phyloP scores from a whole-genome alignment of 1,140 invertebrate genomes.

The Zaprionus inermis region DNA sequence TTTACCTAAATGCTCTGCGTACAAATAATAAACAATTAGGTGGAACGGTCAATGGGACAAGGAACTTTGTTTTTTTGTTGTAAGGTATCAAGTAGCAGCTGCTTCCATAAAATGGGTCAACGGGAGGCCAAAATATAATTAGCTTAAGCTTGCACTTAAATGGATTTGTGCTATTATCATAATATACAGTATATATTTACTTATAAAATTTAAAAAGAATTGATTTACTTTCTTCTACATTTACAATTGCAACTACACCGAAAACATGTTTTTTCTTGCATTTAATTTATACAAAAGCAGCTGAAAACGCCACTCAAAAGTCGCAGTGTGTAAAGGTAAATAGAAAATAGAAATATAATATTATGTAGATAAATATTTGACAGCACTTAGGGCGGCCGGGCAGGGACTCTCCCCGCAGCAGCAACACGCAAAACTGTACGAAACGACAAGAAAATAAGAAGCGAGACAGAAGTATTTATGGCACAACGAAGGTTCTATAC shows the following conservation, averaged over 20 bases:
- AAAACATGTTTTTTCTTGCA: not conserved
- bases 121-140: constrained; percentile 17
- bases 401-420: constrained; percentile 12
- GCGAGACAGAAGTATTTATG: not conserved
- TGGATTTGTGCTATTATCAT: not conserved
- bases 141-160: not conserved
- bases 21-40: constrained; percentile 33
- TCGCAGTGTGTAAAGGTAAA: constrained; percentile 59
- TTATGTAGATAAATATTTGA: constrained; percentile 78
- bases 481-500: not conserved
- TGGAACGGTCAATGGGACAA: not conserved
- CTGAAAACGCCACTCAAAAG: constrained; percentile 36
- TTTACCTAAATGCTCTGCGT: constrained; percentile 23
- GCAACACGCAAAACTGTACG: constrained; percentile 15
- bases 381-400: constrained; percentile 61
- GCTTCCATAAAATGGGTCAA: constrained; percentile 13
- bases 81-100: too few relatives aligned
- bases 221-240: too few relatives aligned
- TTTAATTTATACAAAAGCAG: constrained; percentile 11
- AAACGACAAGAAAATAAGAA: constrained; percentile 39
- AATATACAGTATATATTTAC: not conserved
- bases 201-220: not conserved
- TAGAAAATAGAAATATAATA: constrained; percentile 80
- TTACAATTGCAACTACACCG: not conserved
- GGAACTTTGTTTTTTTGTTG: too few relatives aligned